Conservation (phyloP, 2,113 vertebrate genomes). For the Solea solea region DNA sequence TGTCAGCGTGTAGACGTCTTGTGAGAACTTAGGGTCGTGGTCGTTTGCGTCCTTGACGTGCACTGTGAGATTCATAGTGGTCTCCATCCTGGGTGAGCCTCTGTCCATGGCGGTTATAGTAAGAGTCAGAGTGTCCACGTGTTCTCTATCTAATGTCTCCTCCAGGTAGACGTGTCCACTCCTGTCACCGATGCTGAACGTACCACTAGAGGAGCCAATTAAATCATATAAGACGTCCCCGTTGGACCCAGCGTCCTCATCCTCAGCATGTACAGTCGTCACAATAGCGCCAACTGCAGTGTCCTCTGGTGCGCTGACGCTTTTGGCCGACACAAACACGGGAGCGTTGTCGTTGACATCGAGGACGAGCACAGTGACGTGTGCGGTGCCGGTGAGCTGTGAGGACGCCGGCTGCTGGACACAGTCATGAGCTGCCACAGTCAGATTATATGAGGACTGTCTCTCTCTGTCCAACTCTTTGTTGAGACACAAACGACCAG, state of each 20-base stretch:
- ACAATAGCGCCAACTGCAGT: slow-evolving; percentile 64
- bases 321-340: slow-evolving; percentile 61
- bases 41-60: slow-evolving; percentile 79
- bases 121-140: slow-evolving; percentile 58
- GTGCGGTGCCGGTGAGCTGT: slow-evolving; percentile 68
- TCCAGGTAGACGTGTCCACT: slow-evolving; percentile 74
- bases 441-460: slow-evolving; percentile 69
- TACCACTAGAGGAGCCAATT: slow-evolving; percentile 36
- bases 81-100: slow-evolving; percentile 67
- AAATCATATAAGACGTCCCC: slow-evolving; percentile 74
- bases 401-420: slow-evolving; percentile 50
- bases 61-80: slow-evolving; percentile 67
- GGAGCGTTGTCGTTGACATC: slow-evolving; percentile 83
- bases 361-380: slow-evolving; percentile 56
- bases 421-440: slow-evolving; percentile 72
- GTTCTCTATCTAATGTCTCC: slow-evolving; percentile 76
- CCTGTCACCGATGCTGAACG: slow-evolving; percentile 68
- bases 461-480: slow-evolving; percentile 75
- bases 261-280: slow-evolving; percentile 68
- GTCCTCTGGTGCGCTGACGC: slow-evolving; percentile 71
- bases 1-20: slow-evolving; percentile 63
- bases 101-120: slow-evolving; percentile 70
- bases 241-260: slow-evolving; percentile 75
- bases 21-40: slow-evolving; percentile 74
- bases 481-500: slow-evolving; percentile 69